Evolutionary conservation across 2,113 vertebrate genomes (phyloP), one percentile per base, ranked within the genome.

Genomic region (Emydura subglobosa): DNA sequence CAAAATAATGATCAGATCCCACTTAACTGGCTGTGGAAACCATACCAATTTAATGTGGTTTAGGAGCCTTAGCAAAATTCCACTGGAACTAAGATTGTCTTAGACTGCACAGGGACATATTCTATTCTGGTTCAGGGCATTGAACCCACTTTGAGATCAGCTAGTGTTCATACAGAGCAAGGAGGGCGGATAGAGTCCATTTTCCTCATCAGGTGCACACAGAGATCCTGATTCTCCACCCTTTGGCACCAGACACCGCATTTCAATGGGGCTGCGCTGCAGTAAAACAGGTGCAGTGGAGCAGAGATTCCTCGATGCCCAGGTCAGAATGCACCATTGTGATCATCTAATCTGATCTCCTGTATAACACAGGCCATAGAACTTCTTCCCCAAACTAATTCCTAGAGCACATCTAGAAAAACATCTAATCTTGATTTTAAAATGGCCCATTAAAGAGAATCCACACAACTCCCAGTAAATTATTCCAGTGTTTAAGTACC

Each of bases 101-200:
- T 68, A 68, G 61, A 19, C 2, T 1, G 34, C 61, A 68, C 16
- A 68, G 31, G 25, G 17, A 34, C 34, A 17, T 51, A 42, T 9
- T 34, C 31, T 25, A 34, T 87, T 54, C 10, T 39, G 13, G 10
- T 4, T 94, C 51, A 61, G 31, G 79, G 65, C 47, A 54, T 14
- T 1, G 7, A 88, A 22, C 10, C 27, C 8, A 0, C 21, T 59
- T 24, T 19, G 21, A 57, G 34, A 29, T 3, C 0, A 1, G 5
- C 3, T 9, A 6, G 0, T 6, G 29, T 54, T 57, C 44, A 51
- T 31, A 22, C 7, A 82, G 55, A 82, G 7, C 3, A 6, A 76
- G 39, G 21, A 22, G 14, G 39, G 11, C n/a, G 80, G 57, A 34
- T 0, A 65, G 61, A 34, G 61, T 65, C 61, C 7, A 0, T 24